Percentiles rank a stretch among this genome's conserved stretches.
phyloP scores from a whole-genome alignment of 2,797 vertebrate species.

The Clarias laeviceps region DNA sequence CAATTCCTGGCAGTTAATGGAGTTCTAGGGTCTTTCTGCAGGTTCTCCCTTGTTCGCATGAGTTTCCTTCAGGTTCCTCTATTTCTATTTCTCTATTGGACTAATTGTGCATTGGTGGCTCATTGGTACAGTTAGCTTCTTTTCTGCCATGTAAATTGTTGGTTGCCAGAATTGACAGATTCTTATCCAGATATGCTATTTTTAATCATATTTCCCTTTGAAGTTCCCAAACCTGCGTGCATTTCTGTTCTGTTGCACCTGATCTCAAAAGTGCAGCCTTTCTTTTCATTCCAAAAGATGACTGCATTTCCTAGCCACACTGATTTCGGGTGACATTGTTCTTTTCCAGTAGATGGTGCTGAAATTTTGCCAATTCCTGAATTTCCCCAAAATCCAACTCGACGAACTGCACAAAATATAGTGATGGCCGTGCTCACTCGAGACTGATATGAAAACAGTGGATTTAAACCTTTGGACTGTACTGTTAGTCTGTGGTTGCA shows the following conservation, averaged over 20 bases:
- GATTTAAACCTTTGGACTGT: neutral
- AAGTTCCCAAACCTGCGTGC: neutral
- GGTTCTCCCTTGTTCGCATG: neutral
- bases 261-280: neutral
- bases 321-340: too few relatives aligned
- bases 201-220: neutral
- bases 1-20: neutral
- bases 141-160: neutral
- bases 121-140: too few relatives aligned
- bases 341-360: conserved; percentile 11
- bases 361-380: neutral
- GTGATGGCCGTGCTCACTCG: neutral
- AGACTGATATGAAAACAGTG: neutral
- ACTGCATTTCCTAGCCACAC: neutral
- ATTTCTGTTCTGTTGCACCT: neutral
- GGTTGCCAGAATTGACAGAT: neutral
- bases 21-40: neutral
- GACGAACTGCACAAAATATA: neutral
- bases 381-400: too few relatives aligned
- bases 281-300: neutral
- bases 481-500: neutral
- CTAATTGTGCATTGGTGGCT: neutral
- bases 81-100: neutral
- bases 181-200: neutral
- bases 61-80: neutral